Evolutionary conservation across 2,888 invertebrate species (phyloP), one percentile per base, ranked within the genome.

Genomic region (Latrodectus elegans): DNA sequence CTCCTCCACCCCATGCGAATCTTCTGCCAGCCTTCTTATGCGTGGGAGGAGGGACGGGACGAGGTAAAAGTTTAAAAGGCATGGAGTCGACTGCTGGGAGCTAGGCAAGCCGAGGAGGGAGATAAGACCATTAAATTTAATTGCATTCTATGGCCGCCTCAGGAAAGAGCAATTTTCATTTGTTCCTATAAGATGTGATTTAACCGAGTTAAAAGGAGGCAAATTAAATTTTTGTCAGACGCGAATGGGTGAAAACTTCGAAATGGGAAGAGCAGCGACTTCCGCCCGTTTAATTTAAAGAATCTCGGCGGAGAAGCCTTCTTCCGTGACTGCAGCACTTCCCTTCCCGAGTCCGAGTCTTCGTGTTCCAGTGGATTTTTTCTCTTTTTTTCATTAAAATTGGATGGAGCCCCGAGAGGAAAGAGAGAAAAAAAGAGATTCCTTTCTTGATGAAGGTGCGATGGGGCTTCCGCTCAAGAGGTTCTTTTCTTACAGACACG

Each of bases 161-260:
- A 55, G 81, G 72, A 53, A 71, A 76, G 52, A 76, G 86, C 81
- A 87, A 87, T 87, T 87, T 87, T 87, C 86, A 87, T 87, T 87
- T 87, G 86, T 81, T 81, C 73, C 76, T 81, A 87, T 76, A 81
- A 12, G 11, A 87, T 87, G 86, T 87, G 86, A 87, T 87, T 87
- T 87, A 87, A 60, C 60, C 70, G 86, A 87, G 86, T 80, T 85
- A 85, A 80, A 85, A 80, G 76, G 60, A 53, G 77, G 81, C 76
- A 87, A 87, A 87, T 87, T 87, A 81, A 87, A 87, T 87, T 87
- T 87, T 87, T 81, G 81, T 81, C 81, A 77, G 81, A 77, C 72
- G 80, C 68, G 80, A 80, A 71, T 70, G n/a, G 72, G 85, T 68
- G 49, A 73, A 55, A 26, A 71, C 22, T 15, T 67, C 52, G 81